Percentiles rank a stretch among this genome's conserved stretches.
Evolutionary conservation across 2,797 vertebrate genomes (phyloP).

Genomic region (Echiichthys vipera): DNA sequence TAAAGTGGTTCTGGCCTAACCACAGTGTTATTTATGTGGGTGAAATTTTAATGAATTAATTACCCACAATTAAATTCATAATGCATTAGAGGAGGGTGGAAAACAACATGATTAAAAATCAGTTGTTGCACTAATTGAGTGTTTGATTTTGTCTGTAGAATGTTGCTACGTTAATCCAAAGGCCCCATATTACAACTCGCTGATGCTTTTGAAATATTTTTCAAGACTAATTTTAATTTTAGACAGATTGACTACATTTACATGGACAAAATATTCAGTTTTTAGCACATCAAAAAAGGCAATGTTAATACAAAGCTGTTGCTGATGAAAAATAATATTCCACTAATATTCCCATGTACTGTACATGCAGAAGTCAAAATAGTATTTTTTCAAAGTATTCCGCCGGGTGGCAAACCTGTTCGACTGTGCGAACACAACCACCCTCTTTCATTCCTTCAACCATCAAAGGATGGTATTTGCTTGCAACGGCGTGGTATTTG

Average conservation of each 20-base stretch:
- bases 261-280: too few relatives aligned
- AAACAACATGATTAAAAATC: constrained; percentile 10
- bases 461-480: too few relatives aligned
- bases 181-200: neutral
- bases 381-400: too few relatives aligned
- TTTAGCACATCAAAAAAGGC: too few relatives aligned
- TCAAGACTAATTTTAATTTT: neutral
- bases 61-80: neutral
- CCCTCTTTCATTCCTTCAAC: too few relatives aligned
- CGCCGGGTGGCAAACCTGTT: too few relatives aligned
- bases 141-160: neutral
- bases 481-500: too few relatives aligned
- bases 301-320: too few relatives aligned
- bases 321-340: too few relatives aligned
- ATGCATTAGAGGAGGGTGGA: neutral
- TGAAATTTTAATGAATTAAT: neutral
- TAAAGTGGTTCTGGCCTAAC: neutral
- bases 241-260: neutral
- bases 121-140: neutral
- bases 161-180: neutral
- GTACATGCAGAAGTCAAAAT: too few relatives aligned
- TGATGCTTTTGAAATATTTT: neutral
- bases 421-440: too few relatives aligned
- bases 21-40: neutral
- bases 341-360: too few relatives aligned